phyloP scores from a whole-genome alignment of 2,797 vertebrate species.

The Bryconaethiops microstoma region DNA sequence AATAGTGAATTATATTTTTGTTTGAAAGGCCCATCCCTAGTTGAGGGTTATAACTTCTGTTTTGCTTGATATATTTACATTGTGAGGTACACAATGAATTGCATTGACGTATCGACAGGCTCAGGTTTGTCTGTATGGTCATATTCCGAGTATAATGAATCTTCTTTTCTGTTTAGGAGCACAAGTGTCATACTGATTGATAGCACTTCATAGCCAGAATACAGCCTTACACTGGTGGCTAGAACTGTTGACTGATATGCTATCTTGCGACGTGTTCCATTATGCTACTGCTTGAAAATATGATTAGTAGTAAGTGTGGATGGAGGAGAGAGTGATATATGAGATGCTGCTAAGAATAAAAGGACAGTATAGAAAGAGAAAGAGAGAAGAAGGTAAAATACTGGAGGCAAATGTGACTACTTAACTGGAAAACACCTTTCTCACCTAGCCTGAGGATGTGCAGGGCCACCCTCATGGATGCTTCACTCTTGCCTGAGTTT shows the following conservation, averaged over 20 bases:
- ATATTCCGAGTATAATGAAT: background rate
- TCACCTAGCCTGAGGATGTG: slow-evolving; percentile 32
- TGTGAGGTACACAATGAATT: background rate
- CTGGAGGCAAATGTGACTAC: slow-evolving; percentile 44
- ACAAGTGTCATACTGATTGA: background rate
- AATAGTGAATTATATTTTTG: too few species aligned
- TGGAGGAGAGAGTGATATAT: background rate
- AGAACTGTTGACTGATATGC: slow-evolving; percentile 1
- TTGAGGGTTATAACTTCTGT: background rate
- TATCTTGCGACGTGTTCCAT: background rate
- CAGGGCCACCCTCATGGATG: slow-evolving; percentile 8
- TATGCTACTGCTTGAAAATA: background rate
- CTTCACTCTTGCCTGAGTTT: slow-evolving; percentile 19
- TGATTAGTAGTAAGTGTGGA: background rate
- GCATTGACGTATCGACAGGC: background rate
- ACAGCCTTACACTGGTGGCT: background rate
- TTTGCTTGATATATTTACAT: background rate
- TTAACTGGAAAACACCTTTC: slow-evolving; percentile 51
- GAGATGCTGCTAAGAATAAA: background rate
- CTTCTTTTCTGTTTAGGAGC: background rate
- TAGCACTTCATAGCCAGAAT: too few species aligned
- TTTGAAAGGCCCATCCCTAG: too few species aligned
- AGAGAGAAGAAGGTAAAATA: slow-evolving; percentile 47
- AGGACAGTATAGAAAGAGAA: slow-evolving; percentile 38
- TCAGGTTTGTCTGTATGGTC: too few species aligned